Conservation (phyloP, 2,888 invertebrate genomes). For the Drosophila neonasuta region DNA sequence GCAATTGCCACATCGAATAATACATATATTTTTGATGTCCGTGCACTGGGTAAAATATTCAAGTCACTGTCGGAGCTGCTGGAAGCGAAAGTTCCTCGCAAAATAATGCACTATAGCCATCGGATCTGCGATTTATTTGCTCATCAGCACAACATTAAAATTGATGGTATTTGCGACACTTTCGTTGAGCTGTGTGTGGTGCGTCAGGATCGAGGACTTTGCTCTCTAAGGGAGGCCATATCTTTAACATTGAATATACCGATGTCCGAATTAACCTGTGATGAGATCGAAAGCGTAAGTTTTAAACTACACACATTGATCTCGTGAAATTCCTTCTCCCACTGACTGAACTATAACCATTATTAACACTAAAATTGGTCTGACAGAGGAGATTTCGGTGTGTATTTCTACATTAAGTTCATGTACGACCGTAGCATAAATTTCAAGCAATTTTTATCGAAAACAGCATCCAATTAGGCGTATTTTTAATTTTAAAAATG, state of each 20-base stretch:
- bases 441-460: too few relatives aligned
- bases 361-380: too few relatives aligned
- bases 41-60: constrained; percentile 47
- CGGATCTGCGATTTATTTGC: constrained; percentile 52
- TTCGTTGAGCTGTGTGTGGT: constrained; percentile 59
- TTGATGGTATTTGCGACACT: constrained; percentile 54
- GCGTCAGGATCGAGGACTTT: constrained; percentile 21
- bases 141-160: constrained; percentile 23
- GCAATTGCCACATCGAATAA: constrained; percentile 53
- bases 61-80: constrained; percentile 38
- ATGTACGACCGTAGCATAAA: too few relatives aligned
- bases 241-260: constrained; percentile 34
- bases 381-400: too few relatives aligned
- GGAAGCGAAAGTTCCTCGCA: constrained; percentile 40
- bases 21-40: constrained; percentile 55
- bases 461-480: too few relatives aligned
- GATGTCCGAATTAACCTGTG: constrained; percentile 38
- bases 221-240: constrained; percentile 50
- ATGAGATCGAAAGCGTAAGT: constrained; percentile 38
- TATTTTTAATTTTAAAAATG: too few relatives aligned
- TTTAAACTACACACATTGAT: not conserved
- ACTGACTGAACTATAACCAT: too few relatives aligned
- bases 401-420: too few relatives aligned
- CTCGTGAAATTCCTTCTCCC: too few relatives aligned
- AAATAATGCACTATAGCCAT: constrained; percentile 63